A percentile compares a stretch with the other conserved stretches of the same genome.
Conservation (phyloP, 2,888 invertebrate genomes). For the Habrosyne pyritoides region DNA sequence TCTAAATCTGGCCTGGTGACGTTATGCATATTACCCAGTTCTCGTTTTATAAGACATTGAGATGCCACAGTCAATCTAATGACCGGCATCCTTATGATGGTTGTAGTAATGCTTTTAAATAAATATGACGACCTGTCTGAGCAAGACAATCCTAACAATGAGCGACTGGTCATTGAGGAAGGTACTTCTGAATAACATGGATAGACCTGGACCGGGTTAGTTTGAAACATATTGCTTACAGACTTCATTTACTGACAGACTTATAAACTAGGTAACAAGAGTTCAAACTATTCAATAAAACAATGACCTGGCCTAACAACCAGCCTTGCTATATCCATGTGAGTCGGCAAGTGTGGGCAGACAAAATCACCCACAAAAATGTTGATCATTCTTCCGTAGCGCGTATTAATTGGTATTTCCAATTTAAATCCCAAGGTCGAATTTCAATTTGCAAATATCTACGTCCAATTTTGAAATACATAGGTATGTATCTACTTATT, state of each 20-base stretch:
- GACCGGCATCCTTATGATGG: neutral
- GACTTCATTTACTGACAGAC: too few relatives aligned
- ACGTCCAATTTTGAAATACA: neutral
- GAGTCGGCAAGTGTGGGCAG: neutral
- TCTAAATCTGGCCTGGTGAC: neutral
- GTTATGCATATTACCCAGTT: neutral
- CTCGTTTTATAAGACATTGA: neutral
- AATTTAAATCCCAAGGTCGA: neutral
- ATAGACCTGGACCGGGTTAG: too few relatives aligned
- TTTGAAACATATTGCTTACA: too few relatives aligned
- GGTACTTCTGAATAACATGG: too few relatives aligned
- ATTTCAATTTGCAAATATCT: neutral
- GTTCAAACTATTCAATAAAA: too few relatives aligned
- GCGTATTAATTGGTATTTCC: neutral
- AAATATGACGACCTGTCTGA: constrained; percentile 1
- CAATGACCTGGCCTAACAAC: neutral
- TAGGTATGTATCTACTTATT: too few relatives aligned
- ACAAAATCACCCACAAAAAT: neutral
- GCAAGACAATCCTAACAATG: too few relatives aligned
- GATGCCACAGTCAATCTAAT: constrained; percentile 1
- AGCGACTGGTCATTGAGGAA: too few relatives aligned
- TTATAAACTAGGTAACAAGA: too few relatives aligned
- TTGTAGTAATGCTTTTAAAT: neutral
- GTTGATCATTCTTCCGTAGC: neutral
- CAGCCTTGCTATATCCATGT: neutral